Evolutionary conservation across 2,888 invertebrate genomes (phyloP), one percentile per base, ranked within the genome.

Genomic region (Apoderus coryli): DNA sequence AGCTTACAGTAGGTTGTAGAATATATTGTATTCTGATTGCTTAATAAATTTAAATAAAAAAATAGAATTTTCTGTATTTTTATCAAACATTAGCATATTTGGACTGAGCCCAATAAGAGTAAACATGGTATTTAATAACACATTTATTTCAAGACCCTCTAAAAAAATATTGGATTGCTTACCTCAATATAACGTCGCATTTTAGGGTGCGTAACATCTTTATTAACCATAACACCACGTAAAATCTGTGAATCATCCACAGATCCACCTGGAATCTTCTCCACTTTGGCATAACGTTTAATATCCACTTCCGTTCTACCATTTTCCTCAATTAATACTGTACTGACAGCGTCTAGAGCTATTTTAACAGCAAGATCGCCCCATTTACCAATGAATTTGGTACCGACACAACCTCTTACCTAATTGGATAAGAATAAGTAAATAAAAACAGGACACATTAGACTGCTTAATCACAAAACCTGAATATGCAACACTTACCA

Each of bases 171-270:
- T 23, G 15, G n/a, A 7, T 19, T 19, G 19, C 30, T 10, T 45
- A 55, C 54, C 46, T 59, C 84, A 46, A 99, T 90, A 45, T 72
- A 73, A 25, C 95, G 73, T 44, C 72, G 69, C 98, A 98, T 99
- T 65, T 95, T 95, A 1, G 93, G 79, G 59, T 98, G 98, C 0
- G 90, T 90, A 2, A 98, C 90, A 56, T 98, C 98, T 61, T 98
- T 98, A 63, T 98, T 99, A 34, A 98, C 59, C 89, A 99, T 95
- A 9, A 98, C 82, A 22, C 98, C 98, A 43, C 72, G 78, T 16
- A 98, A 62, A 4, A 98, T 93, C 41, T 72, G 66, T 0, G 90
- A 95, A 42, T 98, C 95, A 48, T 96, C 95, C 33, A 98, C 80
- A 0, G 80, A 69, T 6, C 93, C 96, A 13, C 98, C 98, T 1